Evolutionary conservation across 2,113 vertebrate genomes (phyloP), one percentile per base, ranked within the genome.

Genomic region (Nothobranchius kuhntae): DNA sequence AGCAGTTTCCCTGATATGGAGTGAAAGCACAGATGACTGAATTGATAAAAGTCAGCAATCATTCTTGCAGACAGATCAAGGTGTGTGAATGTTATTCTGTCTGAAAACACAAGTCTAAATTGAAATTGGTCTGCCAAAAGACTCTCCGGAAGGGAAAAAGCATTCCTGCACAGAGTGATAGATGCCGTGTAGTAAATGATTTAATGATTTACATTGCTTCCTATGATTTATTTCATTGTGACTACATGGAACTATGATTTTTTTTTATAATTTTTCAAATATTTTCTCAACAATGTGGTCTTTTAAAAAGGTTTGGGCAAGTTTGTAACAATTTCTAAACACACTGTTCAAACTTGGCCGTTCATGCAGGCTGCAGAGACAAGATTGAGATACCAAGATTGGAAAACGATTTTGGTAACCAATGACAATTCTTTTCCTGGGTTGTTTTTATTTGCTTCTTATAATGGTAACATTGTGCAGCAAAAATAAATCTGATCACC

Each of bases 41-140:
- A 67, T 61, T 53, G 48, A 60, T 67, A 61, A 11, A 55, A 53
- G 47, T 53, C 77, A 46, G 62, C 66, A 62, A 36, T 73, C 69
- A 61, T 76, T 30, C 50, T 42, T 24, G 44, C 40, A 65, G 63
- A 75, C 24, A 55, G 59, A 60, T 55, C 30, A 51, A 59, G 60
- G 58, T 35, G 45, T 40, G 50, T 61, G 26, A 61, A 44, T 46
- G 35, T 50, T 55, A 46, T 54, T 59, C 48, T 7, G 38, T 62
- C 51, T 24, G 52, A 56, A 71, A 59, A 42, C 53, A 54, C 7
- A 30, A 2, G 17, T 65, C 46, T 24, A 52, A 47, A 40, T 47
- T 17, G 6, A 46, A 65, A 46, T 26, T 46, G 53, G 12, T 67
- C 42, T 40, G 0, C 13, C 17, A 12, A 15, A 13, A 44, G 6